Evolutionary conservation across 2,888 invertebrate genomes (phyloP).

Genomic region (Pterostichus madidus): DNA sequence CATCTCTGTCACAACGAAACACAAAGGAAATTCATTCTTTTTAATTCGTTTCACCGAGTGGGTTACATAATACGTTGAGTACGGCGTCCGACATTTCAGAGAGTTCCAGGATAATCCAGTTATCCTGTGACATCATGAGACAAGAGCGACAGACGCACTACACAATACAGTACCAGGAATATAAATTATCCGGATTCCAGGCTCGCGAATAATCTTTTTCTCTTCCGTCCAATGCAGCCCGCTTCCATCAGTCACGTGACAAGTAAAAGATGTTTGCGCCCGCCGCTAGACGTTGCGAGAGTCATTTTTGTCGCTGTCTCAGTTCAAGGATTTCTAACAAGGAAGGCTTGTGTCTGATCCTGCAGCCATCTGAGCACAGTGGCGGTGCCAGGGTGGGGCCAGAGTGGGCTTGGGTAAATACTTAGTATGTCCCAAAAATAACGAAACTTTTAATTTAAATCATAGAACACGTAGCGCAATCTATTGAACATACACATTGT

Average conservation of each 20-base stretch:
- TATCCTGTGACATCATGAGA: slow-evolving; percentile 54
- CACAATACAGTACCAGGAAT: slow-evolving; percentile 47
- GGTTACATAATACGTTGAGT: slow-evolving; percentile 31
- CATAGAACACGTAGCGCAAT: too few species aligned
- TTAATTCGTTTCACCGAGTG: slow-evolving; percentile 38
- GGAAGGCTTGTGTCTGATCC: too few species aligned
- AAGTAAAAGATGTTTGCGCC: slow-evolving; percentile 41
- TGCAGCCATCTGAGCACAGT: too few species aligned
- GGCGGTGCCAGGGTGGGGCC: too few species aligned
- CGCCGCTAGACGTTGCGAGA: not conserved
- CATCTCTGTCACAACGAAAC: not conserved
- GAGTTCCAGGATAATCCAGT: slow-evolving; percentile 53
- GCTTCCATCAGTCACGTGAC: slow-evolving; percentile 49
- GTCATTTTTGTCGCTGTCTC: slow-evolving; percentile 13
- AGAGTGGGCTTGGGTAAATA: too few species aligned
- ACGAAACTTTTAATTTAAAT: too few species aligned
- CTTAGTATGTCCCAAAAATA: too few species aligned
- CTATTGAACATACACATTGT: too few species aligned
- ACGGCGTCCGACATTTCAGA: slow-evolving; percentile 20
- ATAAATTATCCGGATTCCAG: slow-evolving; percentile 55
- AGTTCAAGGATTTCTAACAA: not conserved
- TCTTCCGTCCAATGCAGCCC: slow-evolving; percentile 38
- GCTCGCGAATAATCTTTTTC: slow-evolving; percentile 48
- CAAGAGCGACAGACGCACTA: slow-evolving; percentile 21
- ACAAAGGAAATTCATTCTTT: slow-evolving; percentile 34